Evolutionary conservation across 2,888 invertebrate genomes (phyloP).

Genomic region (Endomychus coccineus): DNA sequence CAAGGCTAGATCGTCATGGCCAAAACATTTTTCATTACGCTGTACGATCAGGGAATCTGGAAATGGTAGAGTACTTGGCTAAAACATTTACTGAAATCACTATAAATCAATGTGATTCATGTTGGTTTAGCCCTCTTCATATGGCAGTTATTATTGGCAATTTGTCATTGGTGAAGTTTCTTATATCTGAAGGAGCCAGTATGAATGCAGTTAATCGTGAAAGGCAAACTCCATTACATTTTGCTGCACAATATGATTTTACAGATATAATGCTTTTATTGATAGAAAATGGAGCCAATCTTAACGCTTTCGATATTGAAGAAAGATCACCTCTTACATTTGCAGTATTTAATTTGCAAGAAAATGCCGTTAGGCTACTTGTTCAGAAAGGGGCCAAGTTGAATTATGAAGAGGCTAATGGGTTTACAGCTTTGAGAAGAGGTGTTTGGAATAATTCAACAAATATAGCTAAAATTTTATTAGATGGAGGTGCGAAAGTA

Average conservation of each 20-base stretch:
- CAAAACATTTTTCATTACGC: slow-evolving; percentile 69
- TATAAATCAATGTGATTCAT: slow-evolving; percentile 57
- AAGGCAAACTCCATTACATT: slow-evolving; percentile 51
- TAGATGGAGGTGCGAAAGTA: slow-evolving; percentile 60
- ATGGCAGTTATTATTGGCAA: slow-evolving; percentile 56
- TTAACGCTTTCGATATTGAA: slow-evolving; percentile 46
- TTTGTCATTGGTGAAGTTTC: slow-evolving; percentile 47
- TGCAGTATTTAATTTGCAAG: slow-evolving; percentile 41
- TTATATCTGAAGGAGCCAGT: slow-evolving; percentile 27
- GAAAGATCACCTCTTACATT: slow-evolving; percentile 46
- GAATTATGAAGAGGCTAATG: slow-evolving; percentile 62
- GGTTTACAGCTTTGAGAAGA: slow-evolving; percentile 62
- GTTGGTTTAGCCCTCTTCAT: slow-evolving; percentile 62
- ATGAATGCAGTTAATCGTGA: slow-evolving; percentile 41
- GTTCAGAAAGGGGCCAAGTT: slow-evolving; percentile 55
- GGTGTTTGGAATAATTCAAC: slow-evolving; percentile 61
- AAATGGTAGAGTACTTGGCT: slow-evolving; percentile 49
- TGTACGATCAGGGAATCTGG: slow-evolving; percentile 56
- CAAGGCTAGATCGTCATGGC: slow-evolving; percentile 56
- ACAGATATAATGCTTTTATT: slow-evolving; percentile 47
- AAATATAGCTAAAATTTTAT: slow-evolving; percentile 51
- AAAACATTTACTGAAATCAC: slow-evolving; percentile 48
- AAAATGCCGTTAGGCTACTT: slow-evolving; percentile 44
- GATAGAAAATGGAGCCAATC: slow-evolving; percentile 52
- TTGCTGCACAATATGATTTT: slow-evolving; percentile 53